Conservation (phyloP, 2,113 vertebrate genomes). For the Spermophilus dauricus region DNA sequence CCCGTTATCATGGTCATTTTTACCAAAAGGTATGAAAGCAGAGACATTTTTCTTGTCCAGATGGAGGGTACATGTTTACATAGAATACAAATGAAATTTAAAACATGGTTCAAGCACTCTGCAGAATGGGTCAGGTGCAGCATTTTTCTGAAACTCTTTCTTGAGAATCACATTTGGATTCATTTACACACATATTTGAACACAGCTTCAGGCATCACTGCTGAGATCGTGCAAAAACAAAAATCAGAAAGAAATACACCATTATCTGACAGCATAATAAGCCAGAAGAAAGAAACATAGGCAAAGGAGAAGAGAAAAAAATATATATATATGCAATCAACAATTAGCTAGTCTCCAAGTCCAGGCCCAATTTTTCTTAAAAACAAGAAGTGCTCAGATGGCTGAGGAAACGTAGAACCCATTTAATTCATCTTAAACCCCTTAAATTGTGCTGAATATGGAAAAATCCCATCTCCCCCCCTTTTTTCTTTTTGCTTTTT, state of each 20-base stretch:
- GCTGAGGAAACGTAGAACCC: neutral
- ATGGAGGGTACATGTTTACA: conserved; percentile 19
- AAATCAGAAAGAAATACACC: neutral
- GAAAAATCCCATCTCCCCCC: neutral
- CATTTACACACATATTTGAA: conserved; percentile 60
- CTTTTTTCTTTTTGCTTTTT: conserved; percentile 31
- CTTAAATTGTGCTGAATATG: neutral
- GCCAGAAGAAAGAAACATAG: neutral
- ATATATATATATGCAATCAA: neutral
- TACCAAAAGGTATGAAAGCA: conserved; percentile 19
- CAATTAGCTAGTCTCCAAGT: neutral
- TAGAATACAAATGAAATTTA: conserved; percentile 19
- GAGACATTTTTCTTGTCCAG: conserved; percentile 1
- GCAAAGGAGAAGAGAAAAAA: neutral
- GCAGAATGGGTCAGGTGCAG: neutral
- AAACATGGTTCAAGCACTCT: neutral
- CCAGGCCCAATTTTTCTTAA: neutral
- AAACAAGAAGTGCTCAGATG: neutral
- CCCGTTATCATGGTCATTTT: neutral
- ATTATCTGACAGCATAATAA: neutral
- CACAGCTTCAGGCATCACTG: neutral
- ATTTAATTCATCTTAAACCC: neutral
- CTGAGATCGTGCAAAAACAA: neutral
- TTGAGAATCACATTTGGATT: conserved; percentile 49
- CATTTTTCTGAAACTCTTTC: neutral